Base-by-base conservation (phyloP, 2,888 invertebrate genomes). In the Chouioia cunea region DNA sequence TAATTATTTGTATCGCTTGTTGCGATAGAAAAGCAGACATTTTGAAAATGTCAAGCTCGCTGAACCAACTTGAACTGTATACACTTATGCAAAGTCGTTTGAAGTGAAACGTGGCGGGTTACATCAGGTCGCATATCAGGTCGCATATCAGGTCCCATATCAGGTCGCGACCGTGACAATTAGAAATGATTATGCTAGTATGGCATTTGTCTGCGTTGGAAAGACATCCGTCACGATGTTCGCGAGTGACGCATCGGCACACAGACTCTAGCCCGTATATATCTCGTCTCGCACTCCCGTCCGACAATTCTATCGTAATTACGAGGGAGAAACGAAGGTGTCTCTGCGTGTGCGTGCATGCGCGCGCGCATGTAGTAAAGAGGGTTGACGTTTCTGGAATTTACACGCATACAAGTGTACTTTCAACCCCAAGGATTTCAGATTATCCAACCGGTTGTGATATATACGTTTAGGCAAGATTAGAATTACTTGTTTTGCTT, bases 291-390 rank as follows among this genome's bases (percentile, higher is more conserved):
- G 0, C 16, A 6, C n/a, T 48, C 59, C 43, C 58, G 65, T 63
- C 63, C 57, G 63, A 66, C 22, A 71, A 71, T 71, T 67, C 63
- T 59, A 67, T 71, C 63, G 66, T 63, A 71, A 71, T 71, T 71
- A 63, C 63, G 46, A 36, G 36, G 15, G 68, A n/a, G n/a, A 60
- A 44, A 47, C 15, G 53, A 66, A 62, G 52, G 70, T 60, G 50
- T 54, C 23, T 16, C 6, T 47, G 56, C 4, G 16, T 4, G 23
- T 48, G 16, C 15, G 16, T n/a, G 44, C n/a, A 14, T 47, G 56
- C 4, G 16, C 12, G 23, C 15, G 16, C 15, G 16, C 6, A 52
- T 20, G 47, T 52, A 59, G 16, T 16, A 22, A 50, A 46, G 59
- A 53, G 59, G 53, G 53, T 54, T 60, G 66, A 67, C 60, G 59